These are phyloP conservation scores for Chionoecetes opilio DNA, from an alignment of 1,140 invertebrate species.

Conservation along the genomic window DNA sequence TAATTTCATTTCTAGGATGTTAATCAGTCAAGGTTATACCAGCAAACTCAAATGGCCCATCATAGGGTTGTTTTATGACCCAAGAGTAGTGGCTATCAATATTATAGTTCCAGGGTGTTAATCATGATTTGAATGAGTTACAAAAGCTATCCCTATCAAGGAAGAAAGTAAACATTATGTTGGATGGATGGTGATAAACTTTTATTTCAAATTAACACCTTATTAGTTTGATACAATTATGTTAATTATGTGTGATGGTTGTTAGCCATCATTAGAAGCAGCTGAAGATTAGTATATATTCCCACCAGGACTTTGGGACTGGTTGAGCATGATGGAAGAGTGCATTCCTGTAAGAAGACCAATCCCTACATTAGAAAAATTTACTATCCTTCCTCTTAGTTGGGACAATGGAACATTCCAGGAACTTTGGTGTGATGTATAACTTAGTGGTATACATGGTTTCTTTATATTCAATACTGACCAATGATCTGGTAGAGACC, in stretches of 20 bases:
- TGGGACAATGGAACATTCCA: conserved; percentile 61
- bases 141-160: neutral
- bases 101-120: conserved; percentile 60
- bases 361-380: conserved; percentile 53
- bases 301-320: neutral
- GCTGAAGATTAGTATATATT: conserved; percentile 63
- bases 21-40: conserved; percentile 59
- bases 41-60: conserved; percentile 50
- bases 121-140: neutral
- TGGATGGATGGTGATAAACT: neutral
- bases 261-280: conserved; percentile 60
- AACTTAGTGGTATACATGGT: neutral
- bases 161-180: conserved; percentile 30
- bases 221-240: neutral
- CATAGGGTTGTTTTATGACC: conserved; percentile 41
- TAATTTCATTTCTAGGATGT: conserved; percentile 66
- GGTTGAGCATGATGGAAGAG: conserved; percentile 61
- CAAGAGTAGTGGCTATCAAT: conserved; percentile 52
- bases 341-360: conserved; percentile 73
- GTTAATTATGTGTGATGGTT: conserved; percentile 49
- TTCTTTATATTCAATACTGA: neutral
- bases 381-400: conserved; percentile 25
- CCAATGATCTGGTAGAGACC: neutral
- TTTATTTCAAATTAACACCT: neutral
- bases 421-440: conserved; percentile 50